Evolutionary conservation across 2,113 vertebrate genomes (phyloP).

Genomic region (Myiopsitta monachus): DNA sequence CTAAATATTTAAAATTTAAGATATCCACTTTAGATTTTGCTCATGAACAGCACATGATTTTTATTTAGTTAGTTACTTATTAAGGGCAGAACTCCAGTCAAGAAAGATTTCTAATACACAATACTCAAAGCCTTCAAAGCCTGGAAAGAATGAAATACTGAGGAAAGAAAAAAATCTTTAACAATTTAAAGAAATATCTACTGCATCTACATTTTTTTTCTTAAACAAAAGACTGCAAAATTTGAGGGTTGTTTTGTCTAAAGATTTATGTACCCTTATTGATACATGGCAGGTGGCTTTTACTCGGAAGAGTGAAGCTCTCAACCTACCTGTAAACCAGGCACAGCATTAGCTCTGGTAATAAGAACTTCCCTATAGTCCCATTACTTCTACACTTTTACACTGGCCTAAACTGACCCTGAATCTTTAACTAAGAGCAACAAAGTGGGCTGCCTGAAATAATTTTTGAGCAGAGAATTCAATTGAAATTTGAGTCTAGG

Average conservation of each 20-base stretch:
- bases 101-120: neutral
- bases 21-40: neutral
- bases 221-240: neutral
- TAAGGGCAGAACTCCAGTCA: neutral
- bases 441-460: neutral
- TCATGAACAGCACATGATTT: neutral
- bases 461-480: neutral
- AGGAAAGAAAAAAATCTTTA: neutral
- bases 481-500: neutral
- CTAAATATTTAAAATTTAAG: constrained; percentile 1
- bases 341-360: neutral
- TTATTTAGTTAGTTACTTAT: neutral
- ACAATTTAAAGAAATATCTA: neutral
- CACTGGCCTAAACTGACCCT: neutral
- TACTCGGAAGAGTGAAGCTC: neutral
- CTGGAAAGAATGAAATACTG: neutral
- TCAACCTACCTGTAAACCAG: neutral
- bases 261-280: neutral
- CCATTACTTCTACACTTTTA: neutral
- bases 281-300: neutral
- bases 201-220: neutral
- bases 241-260: neutral
- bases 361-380: neutral
- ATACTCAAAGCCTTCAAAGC: neutral
- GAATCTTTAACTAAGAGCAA: neutral